A percentile compares a stretch with the other conserved stretches of the same genome.
These are phyloP conservation scores for Seriola dumerili DNA, from an alignment of 2,113 vertebrate species.

Conservation along the genomic window DNA sequence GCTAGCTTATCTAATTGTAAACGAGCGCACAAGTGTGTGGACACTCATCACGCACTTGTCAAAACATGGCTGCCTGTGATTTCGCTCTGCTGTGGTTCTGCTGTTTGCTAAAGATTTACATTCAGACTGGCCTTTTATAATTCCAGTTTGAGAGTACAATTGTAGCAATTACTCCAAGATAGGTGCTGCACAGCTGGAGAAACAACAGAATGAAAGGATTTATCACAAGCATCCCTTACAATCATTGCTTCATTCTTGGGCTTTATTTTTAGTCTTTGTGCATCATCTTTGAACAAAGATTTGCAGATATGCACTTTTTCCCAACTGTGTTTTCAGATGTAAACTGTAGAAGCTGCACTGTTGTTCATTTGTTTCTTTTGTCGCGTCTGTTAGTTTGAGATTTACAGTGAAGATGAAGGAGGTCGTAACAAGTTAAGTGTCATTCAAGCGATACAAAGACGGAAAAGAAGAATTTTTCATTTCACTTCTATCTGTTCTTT, in stretches of 20 bases:
- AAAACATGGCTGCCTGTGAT: slow-evolving; percentile 75
- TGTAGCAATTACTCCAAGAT: slow-evolving; percentile 90
- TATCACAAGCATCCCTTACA: slow-evolving; percentile 80
- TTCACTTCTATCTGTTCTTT: not conserved
- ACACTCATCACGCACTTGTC: slow-evolving; percentile 78
- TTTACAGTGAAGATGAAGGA: slow-evolving; percentile 9
- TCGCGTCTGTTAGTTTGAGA: not conserved
- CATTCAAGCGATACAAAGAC: not conserved
- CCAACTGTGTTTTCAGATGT: not conserved
- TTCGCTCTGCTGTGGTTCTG: slow-evolving; percentile 39
- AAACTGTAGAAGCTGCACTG: slow-evolving; percentile 5
- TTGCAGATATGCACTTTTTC: slow-evolving; percentile 37
- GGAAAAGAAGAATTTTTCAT: not conserved
- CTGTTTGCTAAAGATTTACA: slow-evolving; percentile 79
- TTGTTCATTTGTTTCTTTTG: slow-evolving; percentile 16
- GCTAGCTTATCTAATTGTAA: slow-evolving; percentile 74
- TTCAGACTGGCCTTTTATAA: slow-evolving; percentile 89
- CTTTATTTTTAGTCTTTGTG: slow-evolving; percentile 54
- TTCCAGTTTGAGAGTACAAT: slow-evolving; percentile 88
- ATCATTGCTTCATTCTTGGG: slow-evolving; percentile 78
- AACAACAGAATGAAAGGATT: slow-evolving; percentile 88
- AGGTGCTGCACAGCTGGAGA: slow-evolving; percentile 84
- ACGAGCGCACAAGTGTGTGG: slow-evolving; percentile 60
- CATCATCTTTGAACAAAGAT: slow-evolving; percentile 51
- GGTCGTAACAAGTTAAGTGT: slow-evolving; percentile 20